phyloP scores from a whole-genome alignment of 2,888 invertebrate genomes.

The Tanytarsus gracilentus region DNA sequence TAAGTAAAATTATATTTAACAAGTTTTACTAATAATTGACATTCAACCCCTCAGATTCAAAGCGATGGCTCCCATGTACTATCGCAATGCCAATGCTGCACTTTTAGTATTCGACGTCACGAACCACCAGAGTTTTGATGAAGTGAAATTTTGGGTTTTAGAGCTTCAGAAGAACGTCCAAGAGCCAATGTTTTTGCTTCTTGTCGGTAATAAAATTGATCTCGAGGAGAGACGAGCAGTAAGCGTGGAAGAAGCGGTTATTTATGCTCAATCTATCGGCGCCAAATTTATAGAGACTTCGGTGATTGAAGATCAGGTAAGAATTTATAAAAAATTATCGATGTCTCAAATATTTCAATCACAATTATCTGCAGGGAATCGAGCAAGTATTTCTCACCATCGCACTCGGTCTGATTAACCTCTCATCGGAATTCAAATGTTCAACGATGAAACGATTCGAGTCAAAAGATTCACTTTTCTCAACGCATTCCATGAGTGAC shows the following conservation, averaged over 20 bases:
- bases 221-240: constrained; percentile 56
- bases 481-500: constrained; percentile 35
- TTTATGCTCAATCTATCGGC: constrained; percentile 72
- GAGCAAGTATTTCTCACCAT: constrained; percentile 62
- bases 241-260: constrained; percentile 56
- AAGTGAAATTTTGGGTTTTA: constrained; percentile 78
- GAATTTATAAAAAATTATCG: constrained; percentile 4
- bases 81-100: constrained; percentile 83
- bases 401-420: constrained; percentile 52
- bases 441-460: constrained; percentile 54
- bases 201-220: constrained; percentile 83
- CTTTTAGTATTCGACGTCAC: constrained; percentile 81
- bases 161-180: constrained; percentile 70
- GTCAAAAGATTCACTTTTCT: constrained; percentile 44
- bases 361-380: constrained; percentile 46
- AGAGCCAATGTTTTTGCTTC: constrained; percentile 64
- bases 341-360: neutral
- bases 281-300: constrained; percentile 79
- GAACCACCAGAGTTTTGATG: constrained; percentile 60
- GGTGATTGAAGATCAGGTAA: constrained; percentile 58
- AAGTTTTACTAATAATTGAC: neutral
- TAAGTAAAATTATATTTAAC: neutral
- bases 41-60: constrained; percentile 50
- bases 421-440: constrained; percentile 46
- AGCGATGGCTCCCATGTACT: constrained; percentile 93